Percentiles rank a stretch among this genome's conserved stretches.
Conservation (phyloP, 2,888 invertebrate genomes). For the Periphyllus acericola region DNA sequence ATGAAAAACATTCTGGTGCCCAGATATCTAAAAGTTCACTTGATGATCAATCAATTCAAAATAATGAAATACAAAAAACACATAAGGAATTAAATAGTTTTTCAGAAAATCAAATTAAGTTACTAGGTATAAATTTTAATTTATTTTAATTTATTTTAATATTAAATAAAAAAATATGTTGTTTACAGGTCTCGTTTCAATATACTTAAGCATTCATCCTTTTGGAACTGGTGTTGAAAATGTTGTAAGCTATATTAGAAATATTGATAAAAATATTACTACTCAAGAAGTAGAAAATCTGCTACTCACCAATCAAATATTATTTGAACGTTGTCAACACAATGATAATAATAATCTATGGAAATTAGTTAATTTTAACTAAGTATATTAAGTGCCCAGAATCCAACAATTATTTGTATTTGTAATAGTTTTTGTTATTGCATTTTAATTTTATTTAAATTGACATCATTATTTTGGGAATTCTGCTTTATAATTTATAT, state of each 20-base stretch:
- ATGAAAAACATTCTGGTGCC: constrained; percentile 33
- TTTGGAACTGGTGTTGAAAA: constrained; percentile 91
- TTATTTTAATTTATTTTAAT: neutral
- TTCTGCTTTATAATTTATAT: constrained; percentile 29
- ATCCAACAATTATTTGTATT: neutral
- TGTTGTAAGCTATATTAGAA: constrained; percentile 90
- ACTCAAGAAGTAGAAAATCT: constrained; percentile 82
- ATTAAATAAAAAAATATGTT: constrained; percentile 27
- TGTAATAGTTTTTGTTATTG: neutral
- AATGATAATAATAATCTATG: constrained; percentile 86
- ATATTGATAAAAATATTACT: constrained; percentile 77
- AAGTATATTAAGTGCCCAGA: constrained; percentile 4
- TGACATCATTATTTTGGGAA: neutral
- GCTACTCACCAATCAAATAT: constrained; percentile 71
- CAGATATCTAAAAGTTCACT: constrained; percentile 37
- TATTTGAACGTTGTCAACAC: constrained; percentile 73
- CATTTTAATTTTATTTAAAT: constrained; percentile 3
- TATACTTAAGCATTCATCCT: constrained; percentile 92
- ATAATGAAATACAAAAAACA: constrained; percentile 66
- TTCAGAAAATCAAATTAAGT: constrained; percentile 70
- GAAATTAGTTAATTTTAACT: constrained; percentile 81
- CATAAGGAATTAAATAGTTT: constrained; percentile 65
- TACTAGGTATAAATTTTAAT: constrained; percentile 73
- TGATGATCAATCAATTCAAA: constrained; percentile 67
- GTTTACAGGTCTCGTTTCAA: constrained; percentile 78